phyloP scores from a whole-genome alignment of 2,797 vertebrate species.

The Varecia variegata region DNA sequence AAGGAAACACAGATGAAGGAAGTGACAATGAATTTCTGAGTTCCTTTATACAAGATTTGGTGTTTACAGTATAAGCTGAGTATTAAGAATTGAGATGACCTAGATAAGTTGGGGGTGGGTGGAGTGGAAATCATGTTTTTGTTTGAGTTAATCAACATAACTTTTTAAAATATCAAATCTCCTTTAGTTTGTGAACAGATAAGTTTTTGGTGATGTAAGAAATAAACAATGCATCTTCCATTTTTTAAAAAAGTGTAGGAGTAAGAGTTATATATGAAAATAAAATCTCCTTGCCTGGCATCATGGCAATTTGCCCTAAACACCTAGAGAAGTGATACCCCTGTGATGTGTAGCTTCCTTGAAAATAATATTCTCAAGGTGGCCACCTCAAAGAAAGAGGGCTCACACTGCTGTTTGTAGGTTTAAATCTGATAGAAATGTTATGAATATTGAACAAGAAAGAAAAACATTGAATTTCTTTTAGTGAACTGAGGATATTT shows the following conservation, averaged over 20 bases:
- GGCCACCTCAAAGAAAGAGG: background rate
- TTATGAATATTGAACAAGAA: background rate
- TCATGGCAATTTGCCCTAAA: conserved; percentile 17
- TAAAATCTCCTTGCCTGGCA: background rate
- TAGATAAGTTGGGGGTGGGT: background rate
- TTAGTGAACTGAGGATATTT: conserved; percentile 5
- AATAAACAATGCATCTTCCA: background rate
- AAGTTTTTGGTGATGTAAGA: background rate
- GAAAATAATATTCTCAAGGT: background rate
- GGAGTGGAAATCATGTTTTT: background rate
- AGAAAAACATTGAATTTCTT: conserved; percentile 12
- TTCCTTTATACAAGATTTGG: background rate
- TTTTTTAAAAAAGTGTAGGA: background rate
- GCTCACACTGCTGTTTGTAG: background rate
- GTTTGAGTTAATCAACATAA: background rate
- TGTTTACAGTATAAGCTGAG: background rate
- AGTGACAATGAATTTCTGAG: background rate
- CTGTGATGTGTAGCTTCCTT: background rate
- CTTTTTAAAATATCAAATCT: background rate
- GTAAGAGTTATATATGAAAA: conserved; percentile 5
- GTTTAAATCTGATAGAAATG: background rate
- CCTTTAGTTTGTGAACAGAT: conserved; percentile 11
- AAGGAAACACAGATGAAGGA: background rate
- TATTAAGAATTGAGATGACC: background rate
- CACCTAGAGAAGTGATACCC: background rate